These are phyloP conservation scores for Branchipolynoe longqiensis DNA, from an alignment of 2,888 invertebrate genomes.

Conservation along the genomic window DNA sequence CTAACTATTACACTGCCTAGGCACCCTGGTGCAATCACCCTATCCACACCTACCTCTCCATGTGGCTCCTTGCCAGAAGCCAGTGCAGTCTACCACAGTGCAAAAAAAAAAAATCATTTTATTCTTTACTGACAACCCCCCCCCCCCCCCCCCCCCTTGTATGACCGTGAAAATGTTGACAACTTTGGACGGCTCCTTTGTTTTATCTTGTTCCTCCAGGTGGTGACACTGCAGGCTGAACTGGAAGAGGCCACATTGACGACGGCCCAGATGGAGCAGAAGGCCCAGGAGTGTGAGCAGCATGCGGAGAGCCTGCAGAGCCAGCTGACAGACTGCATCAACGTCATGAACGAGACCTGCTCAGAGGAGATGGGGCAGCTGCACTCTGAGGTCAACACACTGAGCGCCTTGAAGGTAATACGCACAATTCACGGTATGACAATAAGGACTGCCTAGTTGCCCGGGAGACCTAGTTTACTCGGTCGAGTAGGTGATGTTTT, in stretches of 20 bases:
- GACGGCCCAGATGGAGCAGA: slow-evolving; percentile 65
- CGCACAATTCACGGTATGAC: too few relatives aligned
- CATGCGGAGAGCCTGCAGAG: slow-evolving; percentile 47
- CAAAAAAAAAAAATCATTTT: too few relatives aligned
- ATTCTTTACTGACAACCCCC: too few relatives aligned
- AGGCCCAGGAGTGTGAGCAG: slow-evolving; percentile 66
- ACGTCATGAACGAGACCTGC: slow-evolving; percentile 61
- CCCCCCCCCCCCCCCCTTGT: too few relatives aligned
- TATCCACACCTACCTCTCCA: too few relatives aligned
- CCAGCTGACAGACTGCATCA: slow-evolving; percentile 57
- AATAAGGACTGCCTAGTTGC: too few relatives aligned
- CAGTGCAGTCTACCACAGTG: too few relatives aligned
- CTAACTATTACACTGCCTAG: too few relatives aligned
- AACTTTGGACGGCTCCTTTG: neutral
- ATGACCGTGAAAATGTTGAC: neutral
- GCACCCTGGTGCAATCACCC: too few relatives aligned
- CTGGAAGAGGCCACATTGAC: slow-evolving; percentile 65
- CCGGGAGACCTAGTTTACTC: too few relatives aligned
- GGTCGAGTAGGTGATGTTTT: too few relatives aligned
- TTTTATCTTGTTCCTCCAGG: neutral
- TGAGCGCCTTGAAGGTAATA: slow-evolving; percentile 59
- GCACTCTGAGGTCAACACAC: slow-evolving; percentile 44
- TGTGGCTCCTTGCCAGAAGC: too few relatives aligned
- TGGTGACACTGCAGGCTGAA: slow-evolving; percentile 67
- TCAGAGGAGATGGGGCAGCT: slow-evolving; percentile 63